Evolutionary conservation across 2,113 vertebrate species (phyloP), one percentile per base, ranked within the genome.

Genomic region (Sceloporus undulatus): DNA sequence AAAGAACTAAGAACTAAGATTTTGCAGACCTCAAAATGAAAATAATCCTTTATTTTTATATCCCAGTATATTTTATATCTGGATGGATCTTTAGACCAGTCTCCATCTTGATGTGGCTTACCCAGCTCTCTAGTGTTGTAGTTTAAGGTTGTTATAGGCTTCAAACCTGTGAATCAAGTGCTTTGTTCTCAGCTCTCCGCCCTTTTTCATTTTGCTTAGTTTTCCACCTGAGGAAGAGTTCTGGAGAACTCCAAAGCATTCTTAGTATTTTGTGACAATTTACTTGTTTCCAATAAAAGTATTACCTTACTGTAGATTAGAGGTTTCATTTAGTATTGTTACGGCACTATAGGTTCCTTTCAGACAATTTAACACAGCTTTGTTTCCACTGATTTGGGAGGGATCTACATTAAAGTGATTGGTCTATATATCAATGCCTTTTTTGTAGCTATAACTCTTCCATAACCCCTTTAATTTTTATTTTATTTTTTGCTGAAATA

Each of bases 401-500:
- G 1, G 40, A 68, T 29, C 71, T 85, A 54, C 18, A 23, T 9
- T 73, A 56, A 56, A 40, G 52, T 48, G 25, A 78, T 77, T 78
- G 56, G 16, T 4, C 59, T 85, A 40, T 73, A 56, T 66, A 25
- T 73, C 18, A 34, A 23, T n/a, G 52, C 38, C 66, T 42, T 62
- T 75, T 54, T 76, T 9, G 71, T 34, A 38, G 40, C 56, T 76
- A 38, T 82, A 79, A 27, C 40, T 62, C 16, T 87, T 75, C 7
- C 54, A 25, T 38, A 10, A 42, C 23, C 71, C 48, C 40, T 66
- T 74, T 16, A 38, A 59, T 16, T 27, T 68, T 25, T 68, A 5
- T 25, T 68, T 84, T 48, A 5, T 48, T 79, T 86, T 76, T 71
- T 75, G 79, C 86, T 82, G 79, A 76, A 88, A 88, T 71, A 13